These are phyloP conservation scores for Aphidius colemani DNA, from an alignment of 2,888 invertebrate genomes.

Conservation along the genomic window DNA sequence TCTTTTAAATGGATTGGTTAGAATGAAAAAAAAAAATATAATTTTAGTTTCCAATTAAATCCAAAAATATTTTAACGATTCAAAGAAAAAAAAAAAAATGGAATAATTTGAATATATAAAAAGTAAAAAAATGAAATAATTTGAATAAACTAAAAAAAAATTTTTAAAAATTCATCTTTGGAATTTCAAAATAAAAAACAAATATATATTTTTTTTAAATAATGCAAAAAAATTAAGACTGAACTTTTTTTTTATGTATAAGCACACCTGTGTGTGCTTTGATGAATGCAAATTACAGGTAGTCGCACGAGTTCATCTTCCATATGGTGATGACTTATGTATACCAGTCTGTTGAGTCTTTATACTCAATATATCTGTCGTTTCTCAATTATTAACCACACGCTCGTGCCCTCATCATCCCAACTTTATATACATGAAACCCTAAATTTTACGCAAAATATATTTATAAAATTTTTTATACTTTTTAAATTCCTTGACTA, in stretches of 20 bases:
- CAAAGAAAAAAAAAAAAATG: no score
- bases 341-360: conserved; percentile 2
- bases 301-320: conserved; percentile 32
- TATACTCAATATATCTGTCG: conserved; percentile 14
- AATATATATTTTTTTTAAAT: no score
- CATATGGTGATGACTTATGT: conserved; percentile 28
- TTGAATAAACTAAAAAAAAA: neutral
- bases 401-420: conserved; percentile 24
- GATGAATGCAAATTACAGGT: conserved; percentile 36
- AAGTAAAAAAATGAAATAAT: no score
- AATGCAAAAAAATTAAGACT: no score
- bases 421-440: conserved; percentile 13
- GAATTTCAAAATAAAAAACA: no score
- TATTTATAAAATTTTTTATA: no score
- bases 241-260: neutral
- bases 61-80: no score
- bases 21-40: conserved; percentile 16
- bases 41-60: no score
- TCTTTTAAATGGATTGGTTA: no score
- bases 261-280: conserved; percentile 31
- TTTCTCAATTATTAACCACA: conserved; percentile 30
- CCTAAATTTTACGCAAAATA: conserved; percentile 23
- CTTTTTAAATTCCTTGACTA: no score
- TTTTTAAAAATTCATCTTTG: conserved; percentile 8
- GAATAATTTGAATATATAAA: no score